Conservation (phyloP, 2,113 vertebrate species). For the Aramus guarauna region DNA sequence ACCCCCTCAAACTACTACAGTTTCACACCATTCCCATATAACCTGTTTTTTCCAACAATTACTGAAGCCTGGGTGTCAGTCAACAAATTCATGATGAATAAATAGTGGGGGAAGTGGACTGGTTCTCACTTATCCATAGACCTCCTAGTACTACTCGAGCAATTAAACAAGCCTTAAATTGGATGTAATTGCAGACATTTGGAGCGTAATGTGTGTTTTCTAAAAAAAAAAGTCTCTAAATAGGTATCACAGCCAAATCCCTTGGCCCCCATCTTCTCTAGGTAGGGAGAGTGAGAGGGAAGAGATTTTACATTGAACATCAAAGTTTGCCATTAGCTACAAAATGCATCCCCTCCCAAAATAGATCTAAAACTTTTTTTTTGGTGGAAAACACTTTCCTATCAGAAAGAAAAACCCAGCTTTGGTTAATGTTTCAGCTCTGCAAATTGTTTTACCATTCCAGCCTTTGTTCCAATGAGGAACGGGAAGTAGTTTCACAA, state of each 20-base stretch:
- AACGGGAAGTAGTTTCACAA: neutral
- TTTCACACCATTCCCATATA: neutral
- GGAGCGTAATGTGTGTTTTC: neutral
- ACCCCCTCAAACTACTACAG: neutral
- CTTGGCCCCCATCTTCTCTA: neutral
- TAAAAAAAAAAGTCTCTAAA: neutral
- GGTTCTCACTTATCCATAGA: neutral
- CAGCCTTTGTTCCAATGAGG: neutral
- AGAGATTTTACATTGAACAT: neutral
- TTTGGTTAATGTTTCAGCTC: neutral
- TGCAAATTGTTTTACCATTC: neutral
- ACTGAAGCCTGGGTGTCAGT: neutral
- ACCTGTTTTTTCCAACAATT: neutral
- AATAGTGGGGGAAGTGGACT: neutral
- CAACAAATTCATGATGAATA: neutral
- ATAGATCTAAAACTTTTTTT: neutral
- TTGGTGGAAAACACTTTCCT: neutral
- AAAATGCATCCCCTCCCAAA: neutral
- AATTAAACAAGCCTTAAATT: constrained; percentile 11
- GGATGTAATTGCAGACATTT: neutral
- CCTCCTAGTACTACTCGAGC: neutral
- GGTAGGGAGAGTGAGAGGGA: neutral
- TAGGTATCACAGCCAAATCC: neutral
- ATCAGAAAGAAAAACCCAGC: neutral
- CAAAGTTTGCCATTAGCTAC: neutral